Evolutionary conservation across 2,797 vertebrate genomes (phyloP).

Genomic region (Sebastes oblongus): DNA sequence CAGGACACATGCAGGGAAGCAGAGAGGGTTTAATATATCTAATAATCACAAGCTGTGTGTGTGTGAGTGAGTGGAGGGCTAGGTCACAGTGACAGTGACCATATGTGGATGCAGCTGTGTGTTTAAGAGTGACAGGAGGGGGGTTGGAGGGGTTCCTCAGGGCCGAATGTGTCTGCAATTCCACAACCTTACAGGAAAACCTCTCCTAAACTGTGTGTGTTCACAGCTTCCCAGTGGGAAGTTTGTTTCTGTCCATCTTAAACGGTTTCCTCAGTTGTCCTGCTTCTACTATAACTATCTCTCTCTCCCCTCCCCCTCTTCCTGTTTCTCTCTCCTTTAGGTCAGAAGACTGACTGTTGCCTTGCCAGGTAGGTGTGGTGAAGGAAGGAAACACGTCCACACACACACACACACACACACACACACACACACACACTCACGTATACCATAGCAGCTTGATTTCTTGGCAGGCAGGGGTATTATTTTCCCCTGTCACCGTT

Average conservation of each 20-base stretch:
- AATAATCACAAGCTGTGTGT: slow-evolving; percentile 38
- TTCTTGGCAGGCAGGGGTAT: slow-evolving; percentile 54
- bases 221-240: slow-evolving; percentile 16
- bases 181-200: slow-evolving; percentile 41
- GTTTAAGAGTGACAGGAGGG: not conserved
- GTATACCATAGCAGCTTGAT: slow-evolving; percentile 41
- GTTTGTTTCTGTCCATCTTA: slow-evolving; percentile 52
- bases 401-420: not conserved
- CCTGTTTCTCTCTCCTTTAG: slow-evolving; percentile 77
- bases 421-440: not conserved
- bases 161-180: slow-evolving; percentile 17
- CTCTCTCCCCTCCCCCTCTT: slow-evolving; percentile 39
- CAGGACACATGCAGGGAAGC: slow-evolving; percentile 34
- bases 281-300: slow-evolving; percentile 46
- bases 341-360: slow-evolving; percentile 95
- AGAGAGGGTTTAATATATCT: slow-evolving; percentile 39
- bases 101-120: slow-evolving; percentile 70
- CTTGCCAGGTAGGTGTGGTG: slow-evolving; percentile 91
- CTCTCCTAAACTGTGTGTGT: slow-evolving; percentile 27
- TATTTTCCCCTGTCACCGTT: slow-evolving; percentile 57
- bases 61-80: slow-evolving; percentile 17
- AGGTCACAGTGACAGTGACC: slow-evolving; percentile 57
- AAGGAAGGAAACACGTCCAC: slow-evolving; percentile 53
- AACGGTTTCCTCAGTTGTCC: slow-evolving; percentile 50
- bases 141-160: slow-evolving; percentile 12